Base-by-base conservation (phyloP, 2,888 invertebrate genomes). In the Dendrolimus pini region DNA sequence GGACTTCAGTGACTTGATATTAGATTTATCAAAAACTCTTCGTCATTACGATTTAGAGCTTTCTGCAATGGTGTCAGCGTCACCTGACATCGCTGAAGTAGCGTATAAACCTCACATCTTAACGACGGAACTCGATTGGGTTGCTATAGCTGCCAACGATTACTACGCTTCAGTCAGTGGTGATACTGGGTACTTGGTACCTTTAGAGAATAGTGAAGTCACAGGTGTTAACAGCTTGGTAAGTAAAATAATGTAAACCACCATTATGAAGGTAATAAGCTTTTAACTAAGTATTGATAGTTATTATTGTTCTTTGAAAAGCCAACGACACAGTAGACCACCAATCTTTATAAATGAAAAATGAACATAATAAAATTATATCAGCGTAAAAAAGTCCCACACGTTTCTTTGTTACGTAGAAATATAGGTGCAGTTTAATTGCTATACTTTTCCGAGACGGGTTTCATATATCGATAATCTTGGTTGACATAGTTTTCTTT, bases 71-170 rank as follows among this genome's bases (percentile, higher is more conserved):
- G 95, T 96, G 1, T 93, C 95, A 0, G 93, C 95, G 0, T 93
- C 93, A 64, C 95, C 95, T 72, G 92, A 91, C 65, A 93, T 96
- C 8, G 94, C 95, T 12, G 93, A 94, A 65, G 86, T 92, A 42
- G 95, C 95, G 13, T 96, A 96, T 71, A 94, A 96, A 69, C 93
- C 95, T 0, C 91, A 93, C 7, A 83, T 92, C 1, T 76, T 96
- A 14, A 90, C 93, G 0, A 85, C 91, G 52, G 93, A 95, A 68
- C 91, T 96, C 54, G 96, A 96, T 78, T 96, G 95, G 95, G 93
- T 96, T 55, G 93, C 95, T 1, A 93, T 96, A 18, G 96, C 96
- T 92, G 94, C 95, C 0, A 96, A 96, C 75, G 96, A 96, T 78
- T 96, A 94, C 84, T 95, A 96, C 71, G 95, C 95, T 0, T 93